These are phyloP conservation scores for Pomacea canaliculata DNA, from an alignment of 2,888 invertebrate genomes.

Conservation along the genomic window DNA sequence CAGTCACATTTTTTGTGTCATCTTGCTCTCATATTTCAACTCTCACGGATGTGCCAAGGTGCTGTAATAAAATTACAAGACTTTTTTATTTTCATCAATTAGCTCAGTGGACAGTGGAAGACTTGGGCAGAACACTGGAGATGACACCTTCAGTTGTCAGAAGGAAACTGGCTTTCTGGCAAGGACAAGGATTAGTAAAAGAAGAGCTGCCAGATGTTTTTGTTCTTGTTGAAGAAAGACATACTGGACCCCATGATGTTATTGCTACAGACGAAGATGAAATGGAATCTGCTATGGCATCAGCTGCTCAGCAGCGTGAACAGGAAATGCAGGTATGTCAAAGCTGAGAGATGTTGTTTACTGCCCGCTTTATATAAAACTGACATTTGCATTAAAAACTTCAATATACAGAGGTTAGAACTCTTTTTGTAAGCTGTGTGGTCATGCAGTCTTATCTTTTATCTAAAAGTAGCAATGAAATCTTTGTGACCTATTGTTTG, in stretches of 20 bases:
- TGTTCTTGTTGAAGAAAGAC: constrained; percentile 69
- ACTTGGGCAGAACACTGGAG: constrained; percentile 86
- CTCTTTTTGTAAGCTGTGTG: too few relatives aligned
- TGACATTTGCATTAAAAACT: too few relatives aligned
- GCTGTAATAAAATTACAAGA: background rate
- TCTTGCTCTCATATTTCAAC: too few relatives aligned
- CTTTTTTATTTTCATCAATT: background rate
- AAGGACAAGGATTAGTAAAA: constrained; percentile 87
- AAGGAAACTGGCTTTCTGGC: constrained; percentile 92
- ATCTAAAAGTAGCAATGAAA: too few relatives aligned
- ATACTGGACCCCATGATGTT: constrained; percentile 53
- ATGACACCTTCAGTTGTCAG: constrained; percentile 82
- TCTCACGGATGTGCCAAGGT: background rate
- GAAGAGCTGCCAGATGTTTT: constrained; percentile 84
- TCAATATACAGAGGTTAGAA: too few relatives aligned
- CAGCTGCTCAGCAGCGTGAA: constrained; percentile 92
- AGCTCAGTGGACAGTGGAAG: constrained; percentile 89
- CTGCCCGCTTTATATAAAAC: too few relatives aligned
- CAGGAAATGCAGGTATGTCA: constrained; percentile 83
- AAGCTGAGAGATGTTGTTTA: too few relatives aligned
- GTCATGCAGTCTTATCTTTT: too few relatives aligned
- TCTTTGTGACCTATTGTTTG: too few relatives aligned
- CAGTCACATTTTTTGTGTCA: too few relatives aligned
- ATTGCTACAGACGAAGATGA: constrained; percentile 81
- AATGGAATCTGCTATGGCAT: constrained; percentile 93